These are phyloP conservation scores for Aplidium turbinatum DNA, from an alignment of 23 tunicate genomes.

Conservation along the genomic window DNA sequence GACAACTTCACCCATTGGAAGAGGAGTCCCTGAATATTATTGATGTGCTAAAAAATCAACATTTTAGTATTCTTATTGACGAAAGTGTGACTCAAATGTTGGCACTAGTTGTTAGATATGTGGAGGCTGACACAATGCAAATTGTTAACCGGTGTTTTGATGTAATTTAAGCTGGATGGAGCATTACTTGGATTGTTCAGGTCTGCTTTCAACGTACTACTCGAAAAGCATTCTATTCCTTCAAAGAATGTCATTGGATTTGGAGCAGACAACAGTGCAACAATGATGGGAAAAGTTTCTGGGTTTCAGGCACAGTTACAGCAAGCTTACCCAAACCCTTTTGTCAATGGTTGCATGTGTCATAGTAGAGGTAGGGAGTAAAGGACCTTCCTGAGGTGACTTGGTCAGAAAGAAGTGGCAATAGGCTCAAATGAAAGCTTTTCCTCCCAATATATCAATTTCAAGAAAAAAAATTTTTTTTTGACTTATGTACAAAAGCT, in stretches of 20 bases:
- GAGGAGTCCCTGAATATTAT: conserved; percentile 25
- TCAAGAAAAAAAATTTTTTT: too few relatives aligned
- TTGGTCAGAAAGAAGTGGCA: too few relatives aligned
- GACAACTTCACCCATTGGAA: conserved; percentile 5
- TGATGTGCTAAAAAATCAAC: conserved; percentile 25
- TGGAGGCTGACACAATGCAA: conserved; percentile 23
- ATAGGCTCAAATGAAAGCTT: too few relatives aligned
- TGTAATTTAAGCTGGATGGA: conserved; percentile 21
- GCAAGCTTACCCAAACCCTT: conserved; percentile 18
- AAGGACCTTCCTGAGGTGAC: too few relatives aligned
- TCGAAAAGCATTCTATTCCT: conserved; percentile 26
- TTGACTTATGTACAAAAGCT: too few relatives aligned
- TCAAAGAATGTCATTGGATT: conserved; percentile 13
- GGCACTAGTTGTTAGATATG: conserved; percentile 21
- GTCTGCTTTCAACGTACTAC: conserved; percentile 10
- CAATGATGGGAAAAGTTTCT: conserved; percentile 32
- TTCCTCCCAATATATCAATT: too few relatives aligned
- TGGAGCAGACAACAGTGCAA: conserved; percentile 22
- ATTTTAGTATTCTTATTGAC: conserved; percentile 6
- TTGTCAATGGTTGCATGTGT: conserved; percentile 30
- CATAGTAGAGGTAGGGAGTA: too few relatives aligned
- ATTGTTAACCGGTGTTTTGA: conserved; percentile 21
- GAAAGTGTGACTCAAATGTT: conserved; percentile 31
- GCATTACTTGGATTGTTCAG: conserved; percentile 16
- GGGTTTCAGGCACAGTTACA: conserved; percentile 17